Conservation (phyloP, 2,113 vertebrate genomes). For the Chloropsis cyanopogon region DNA sequence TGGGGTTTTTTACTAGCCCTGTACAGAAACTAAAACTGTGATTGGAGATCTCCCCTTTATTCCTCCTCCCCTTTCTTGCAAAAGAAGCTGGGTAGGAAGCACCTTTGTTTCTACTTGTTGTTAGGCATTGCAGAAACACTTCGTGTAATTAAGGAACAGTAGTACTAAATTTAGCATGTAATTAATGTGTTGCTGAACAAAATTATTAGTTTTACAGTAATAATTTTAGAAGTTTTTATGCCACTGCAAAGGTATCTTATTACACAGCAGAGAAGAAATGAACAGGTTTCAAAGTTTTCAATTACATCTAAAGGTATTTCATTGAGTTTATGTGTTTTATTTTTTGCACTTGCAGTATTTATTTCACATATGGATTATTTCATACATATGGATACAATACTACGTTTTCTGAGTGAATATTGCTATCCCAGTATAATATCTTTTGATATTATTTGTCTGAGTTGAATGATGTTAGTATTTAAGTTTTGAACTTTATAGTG, state of each 20-base stretch:
- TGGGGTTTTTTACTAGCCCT: not conserved
- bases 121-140: not conserved
- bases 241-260: not conserved
- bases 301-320: not conserved
- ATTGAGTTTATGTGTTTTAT: not conserved
- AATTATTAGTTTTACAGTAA: not conserved
- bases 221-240: not conserved
- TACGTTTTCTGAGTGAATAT: not conserved
- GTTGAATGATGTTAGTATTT: not conserved
- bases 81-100: not conserved
- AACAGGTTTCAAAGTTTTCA: not conserved
- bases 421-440: not conserved
- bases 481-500: not conserved
- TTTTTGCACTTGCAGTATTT: not conserved
- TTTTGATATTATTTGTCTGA: not conserved
- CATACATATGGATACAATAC: not conserved
- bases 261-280: not conserved
- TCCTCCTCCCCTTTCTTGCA: not conserved
- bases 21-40: not conserved
- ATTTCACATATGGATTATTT: not conserved
- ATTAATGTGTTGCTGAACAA: not conserved
- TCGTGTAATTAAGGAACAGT: not conserved
- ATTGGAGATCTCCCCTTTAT: not conserved
- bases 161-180: not conserved
- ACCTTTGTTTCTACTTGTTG: not conserved